These are phyloP conservation scores for Plestiodon gilberti DNA, from an alignment of 2,113 vertebrate genomes.

Conservation along the genomic window DNA sequence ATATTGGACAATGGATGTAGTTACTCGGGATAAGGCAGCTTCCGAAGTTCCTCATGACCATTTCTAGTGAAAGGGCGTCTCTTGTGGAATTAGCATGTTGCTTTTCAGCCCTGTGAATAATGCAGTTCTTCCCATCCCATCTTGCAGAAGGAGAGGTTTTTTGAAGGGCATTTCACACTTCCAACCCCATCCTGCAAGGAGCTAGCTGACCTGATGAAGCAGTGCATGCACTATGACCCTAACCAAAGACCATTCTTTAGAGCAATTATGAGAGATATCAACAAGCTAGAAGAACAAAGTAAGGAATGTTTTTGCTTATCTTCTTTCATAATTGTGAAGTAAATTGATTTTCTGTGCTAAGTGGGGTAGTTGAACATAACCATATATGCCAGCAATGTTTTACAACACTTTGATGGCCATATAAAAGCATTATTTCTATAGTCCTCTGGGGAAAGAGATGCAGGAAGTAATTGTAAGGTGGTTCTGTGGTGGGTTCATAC, in stretches of 20 bases:
- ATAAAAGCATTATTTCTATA: background rate
- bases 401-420: accelerated
- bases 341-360: background rate
- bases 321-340: background rate
- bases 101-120: background rate
- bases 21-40: too few relatives aligned
- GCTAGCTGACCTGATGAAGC: conserved; percentile 93
- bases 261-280: conserved; percentile 96
- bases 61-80: background rate
- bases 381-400: background rate
- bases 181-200: conserved; percentile 90
- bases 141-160: conserved; percentile 94
- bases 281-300: conserved; percentile 91
- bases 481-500: accelerated
- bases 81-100: background rate
- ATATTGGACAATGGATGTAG: too few relatives aligned
- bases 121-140: background rate
- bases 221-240: conserved; percentile 98
- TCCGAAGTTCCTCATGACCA: background rate
- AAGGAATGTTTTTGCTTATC: conserved; percentile 24
- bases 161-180: conserved; percentile 85
- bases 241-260: conserved; percentile 96
- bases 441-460: accelerated
- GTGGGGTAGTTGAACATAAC: background rate
- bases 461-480: accelerated